Percentiles rank a stretch among this genome's conserved stretches.
These are phyloP conservation scores for Sebastes iracundus DNA, from an alignment of 2,797 vertebrate genomes.

Conservation along the genomic window DNA sequence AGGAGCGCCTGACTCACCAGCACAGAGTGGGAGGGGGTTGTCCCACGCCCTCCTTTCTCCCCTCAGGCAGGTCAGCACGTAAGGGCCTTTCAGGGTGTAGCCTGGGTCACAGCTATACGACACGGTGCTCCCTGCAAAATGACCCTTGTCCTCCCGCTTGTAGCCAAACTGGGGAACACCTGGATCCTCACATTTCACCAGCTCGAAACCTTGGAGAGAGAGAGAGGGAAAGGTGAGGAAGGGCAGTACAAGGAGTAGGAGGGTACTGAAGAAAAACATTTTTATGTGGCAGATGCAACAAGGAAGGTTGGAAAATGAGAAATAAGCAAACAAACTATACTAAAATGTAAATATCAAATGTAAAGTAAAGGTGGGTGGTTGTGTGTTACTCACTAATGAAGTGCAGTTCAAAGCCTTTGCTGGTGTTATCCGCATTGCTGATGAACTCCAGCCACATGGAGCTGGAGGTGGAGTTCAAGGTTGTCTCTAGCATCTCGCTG, in stretches of 20 bases:
- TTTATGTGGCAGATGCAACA: neutral
- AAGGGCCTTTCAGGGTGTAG: conserved; percentile 89
- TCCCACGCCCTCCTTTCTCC: conserved; percentile 97
- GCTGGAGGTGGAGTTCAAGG: conserved; percentile 97
- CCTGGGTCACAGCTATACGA: conserved; percentile 94
- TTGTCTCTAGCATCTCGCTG: conserved; percentile 88
- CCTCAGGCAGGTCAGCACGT: conserved; percentile 89
- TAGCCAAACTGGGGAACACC: conserved; percentile 95
- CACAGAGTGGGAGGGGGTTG: conserved; percentile 90
- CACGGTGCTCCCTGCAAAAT: conserved; percentile 95
- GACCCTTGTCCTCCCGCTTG: conserved; percentile 93
- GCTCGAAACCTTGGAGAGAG: conserved; percentile 89
- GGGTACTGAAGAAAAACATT: neutral
- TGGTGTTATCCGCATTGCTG: conserved; percentile 91
- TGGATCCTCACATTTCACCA: conserved; percentile 97
- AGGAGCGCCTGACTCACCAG: conserved; percentile 84
- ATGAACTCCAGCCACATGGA: conserved; percentile 97
- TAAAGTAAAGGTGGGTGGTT: neutral
- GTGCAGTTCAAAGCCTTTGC: conserved; percentile 95
- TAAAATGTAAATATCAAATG: neutral
- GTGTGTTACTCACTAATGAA: conserved; percentile 91
- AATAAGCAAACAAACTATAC: neutral
- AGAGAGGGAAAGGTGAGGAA: neutral
- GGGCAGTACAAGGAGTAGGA: neutral
- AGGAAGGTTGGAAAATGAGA: neutral